phyloP scores from a whole-genome alignment of 23 tunicate species.

The Trididemnum miniatum region DNA sequence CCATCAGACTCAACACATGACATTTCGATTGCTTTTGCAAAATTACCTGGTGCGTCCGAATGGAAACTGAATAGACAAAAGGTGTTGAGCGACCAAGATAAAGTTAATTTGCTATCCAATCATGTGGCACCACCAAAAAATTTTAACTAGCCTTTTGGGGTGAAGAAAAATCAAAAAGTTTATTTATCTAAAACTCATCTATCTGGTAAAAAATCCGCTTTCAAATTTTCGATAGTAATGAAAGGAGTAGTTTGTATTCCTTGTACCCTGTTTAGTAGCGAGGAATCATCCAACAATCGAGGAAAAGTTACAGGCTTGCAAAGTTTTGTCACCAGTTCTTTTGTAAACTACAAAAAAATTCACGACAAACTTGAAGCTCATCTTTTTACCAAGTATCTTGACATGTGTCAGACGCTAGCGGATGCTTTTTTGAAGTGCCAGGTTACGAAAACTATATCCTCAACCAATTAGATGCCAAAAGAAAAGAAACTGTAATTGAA shows the following conservation, averaged over 20 bases:
- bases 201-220: background rate
- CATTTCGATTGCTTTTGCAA: background rate
- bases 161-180: background rate
- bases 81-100: background rate
- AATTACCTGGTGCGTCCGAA: background rate
- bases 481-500: background rate
- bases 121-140: background rate
- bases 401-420: background rate
- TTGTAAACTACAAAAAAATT: background rate
- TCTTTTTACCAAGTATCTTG: background rate
- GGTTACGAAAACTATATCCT: background rate
- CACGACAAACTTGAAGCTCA: background rate
- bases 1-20: no score
- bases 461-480: background rate
- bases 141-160: background rate
- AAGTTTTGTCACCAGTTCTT: background rate
- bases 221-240: background rate
- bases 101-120: background rate
- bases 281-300: background rate
- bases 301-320: background rate
- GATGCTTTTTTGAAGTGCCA: background rate
- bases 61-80: background rate
- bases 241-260: background rate
- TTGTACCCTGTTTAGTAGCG: background rate
- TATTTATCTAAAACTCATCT: background rate